Evolutionary conservation across 2,888 invertebrate genomes (phyloP), one percentile per base, ranked within the genome.

Genomic region (Arctia plantaginis): DNA sequence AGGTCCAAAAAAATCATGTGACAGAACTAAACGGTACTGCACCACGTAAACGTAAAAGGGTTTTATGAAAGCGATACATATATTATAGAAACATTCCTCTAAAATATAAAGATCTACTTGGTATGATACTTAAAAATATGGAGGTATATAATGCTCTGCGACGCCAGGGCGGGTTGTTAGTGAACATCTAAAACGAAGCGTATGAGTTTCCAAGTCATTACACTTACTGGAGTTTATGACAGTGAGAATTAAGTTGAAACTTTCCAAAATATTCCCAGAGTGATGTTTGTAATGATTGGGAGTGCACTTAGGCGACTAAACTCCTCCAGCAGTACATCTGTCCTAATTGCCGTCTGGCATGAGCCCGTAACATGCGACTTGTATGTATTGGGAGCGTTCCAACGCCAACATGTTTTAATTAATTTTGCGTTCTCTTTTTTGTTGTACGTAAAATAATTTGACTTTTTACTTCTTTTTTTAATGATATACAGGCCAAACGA

Each of bases 211-310:
- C 62, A 62, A 62, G 30, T 18, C 30, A 62, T 62, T 62, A 62
- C 30, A 7, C 23, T n/a, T 68, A 15, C 47, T 67, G 15, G 15
- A 35, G 15, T 55, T 55, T 33, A 69, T 55, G 69, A 67, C 72
- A 77, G 76, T 77, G 55, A 68, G 33, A 69, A 71, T 74, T 66
- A 80, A 35, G 68, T n/a, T 66, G 64, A 74, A 83, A 80, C 73
- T 82, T 74, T 75, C 64, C 30, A 65, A 15, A 33, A 33, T 74
- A 65, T 75, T 65, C 62, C 66, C 33, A 35, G 65, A 71, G 75
- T 69, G 74, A 72, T 41, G 72, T 75, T 73, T 51, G 39, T 71
- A 79, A 82, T 77, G 71, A 77, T 79, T 76, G 67, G 51, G 23
- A 72, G 71, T 71, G 76, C 76, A 73, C 55, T 75, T 44, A 44